Evolutionary conservation across 1,140 invertebrate genomes (phyloP).

Genomic region (Helicorthomorpha holstii): DNA sequence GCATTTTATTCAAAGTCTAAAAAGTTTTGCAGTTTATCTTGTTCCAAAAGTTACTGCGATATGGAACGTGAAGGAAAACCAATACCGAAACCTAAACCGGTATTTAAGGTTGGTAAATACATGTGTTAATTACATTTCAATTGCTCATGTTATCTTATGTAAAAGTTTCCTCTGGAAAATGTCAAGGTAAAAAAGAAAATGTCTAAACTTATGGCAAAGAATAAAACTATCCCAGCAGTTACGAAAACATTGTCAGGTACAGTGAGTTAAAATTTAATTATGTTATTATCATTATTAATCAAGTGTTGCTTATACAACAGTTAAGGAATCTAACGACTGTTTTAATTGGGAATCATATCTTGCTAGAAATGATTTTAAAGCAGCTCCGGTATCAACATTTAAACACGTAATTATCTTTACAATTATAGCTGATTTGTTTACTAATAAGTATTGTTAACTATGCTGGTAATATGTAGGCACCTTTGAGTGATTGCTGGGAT

Average conservation of each 20-base stretch:
- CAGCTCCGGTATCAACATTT: slow-evolving; percentile 76
- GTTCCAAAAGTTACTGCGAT: slow-evolving; percentile 34
- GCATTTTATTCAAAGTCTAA: slow-evolving; percentile 74
- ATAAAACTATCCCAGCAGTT: no score
- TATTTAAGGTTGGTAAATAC: slow-evolving; percentile 3
- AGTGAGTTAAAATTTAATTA: no score
- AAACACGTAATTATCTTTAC: slow-evolving; percentile 41
- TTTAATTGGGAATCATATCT: slow-evolving; percentile 57
- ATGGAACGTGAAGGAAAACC: slow-evolving; percentile 20
- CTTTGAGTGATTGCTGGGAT: slow-evolving; percentile 81
- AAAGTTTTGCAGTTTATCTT: slow-evolving; percentile 56
- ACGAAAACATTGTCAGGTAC: no score
- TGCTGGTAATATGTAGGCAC: slow-evolving; percentile 37
- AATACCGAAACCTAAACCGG: slow-evolving; percentile 8
- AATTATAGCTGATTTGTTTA: not conserved
- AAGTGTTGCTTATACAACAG: no score
- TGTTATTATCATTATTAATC: no score
- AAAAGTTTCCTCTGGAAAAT: not conserved
- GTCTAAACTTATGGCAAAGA: no score
- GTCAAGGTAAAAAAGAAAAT: not conserved
- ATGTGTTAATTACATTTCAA: not conserved
- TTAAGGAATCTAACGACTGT: slow-evolving; percentile 6
- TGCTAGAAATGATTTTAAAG: slow-evolving; percentile 52
- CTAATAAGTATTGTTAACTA: not conserved
- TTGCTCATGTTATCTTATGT: not conserved